Evolutionary conservation across 2,113 vertebrate genomes (phyloP).

Genomic region (Rana temporaria): DNA sequence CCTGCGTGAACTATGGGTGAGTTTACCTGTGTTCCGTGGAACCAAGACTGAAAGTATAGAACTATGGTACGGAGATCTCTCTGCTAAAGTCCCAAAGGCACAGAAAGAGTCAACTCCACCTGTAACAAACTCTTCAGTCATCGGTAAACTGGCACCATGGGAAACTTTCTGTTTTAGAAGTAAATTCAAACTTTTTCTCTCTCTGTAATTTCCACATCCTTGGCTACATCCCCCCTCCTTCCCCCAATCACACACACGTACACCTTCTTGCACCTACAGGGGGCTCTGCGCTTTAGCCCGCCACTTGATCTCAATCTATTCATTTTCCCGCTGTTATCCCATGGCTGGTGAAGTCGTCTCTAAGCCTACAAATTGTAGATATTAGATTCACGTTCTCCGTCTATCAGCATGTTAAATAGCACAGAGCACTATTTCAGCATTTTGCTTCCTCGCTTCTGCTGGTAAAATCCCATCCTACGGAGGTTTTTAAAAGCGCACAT

Average conservation of each 20-base stretch:
- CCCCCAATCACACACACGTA: too few species aligned
- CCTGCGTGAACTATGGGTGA: too few species aligned
- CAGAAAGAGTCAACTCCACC: too few species aligned
- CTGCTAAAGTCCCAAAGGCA: too few species aligned
- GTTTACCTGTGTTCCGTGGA: too few species aligned
- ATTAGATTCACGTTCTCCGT: conserved; percentile 16
- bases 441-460: conserved; percentile 8
- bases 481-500: conserved; percentile 19
- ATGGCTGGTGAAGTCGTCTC: conserved; percentile 2
- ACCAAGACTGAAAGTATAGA: too few species aligned
- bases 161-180: too few species aligned
- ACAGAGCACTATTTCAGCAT: conserved; percentile 9
- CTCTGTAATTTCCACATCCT: background rate
- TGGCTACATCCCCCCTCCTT: background rate
- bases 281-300: background rate
- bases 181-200: background rate
- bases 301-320: background rate
- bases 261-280: background rate
- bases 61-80: too few species aligned
- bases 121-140: too few species aligned
- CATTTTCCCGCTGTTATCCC: background rate
- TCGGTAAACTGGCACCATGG: too few species aligned
- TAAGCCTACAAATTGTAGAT: conserved; percentile 39
- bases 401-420: conserved; percentile 17
- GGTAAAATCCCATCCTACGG: conserved; percentile 27